Evolutionary conservation across 2,888 invertebrate species (phyloP).

Genomic region (Scrobipalpa costella): DNA sequence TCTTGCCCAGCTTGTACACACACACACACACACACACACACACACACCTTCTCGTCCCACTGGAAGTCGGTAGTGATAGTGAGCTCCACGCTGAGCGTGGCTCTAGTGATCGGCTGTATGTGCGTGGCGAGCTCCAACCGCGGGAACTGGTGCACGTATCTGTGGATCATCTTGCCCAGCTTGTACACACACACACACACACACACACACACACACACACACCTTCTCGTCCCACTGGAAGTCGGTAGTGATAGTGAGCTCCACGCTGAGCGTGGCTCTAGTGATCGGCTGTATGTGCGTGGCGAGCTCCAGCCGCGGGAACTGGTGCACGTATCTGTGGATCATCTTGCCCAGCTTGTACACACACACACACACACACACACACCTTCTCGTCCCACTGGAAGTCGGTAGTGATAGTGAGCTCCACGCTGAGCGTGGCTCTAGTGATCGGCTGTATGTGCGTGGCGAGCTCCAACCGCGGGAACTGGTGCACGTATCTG

Average conservation of each 20-base stretch:
- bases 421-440: constrained; percentile 95
- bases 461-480: too few relatives aligned
- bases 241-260: constrained; percentile 97
- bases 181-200: too few relatives aligned
- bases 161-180: constrained; percentile 55
- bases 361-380: too few relatives aligned
- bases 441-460: too few relatives aligned
- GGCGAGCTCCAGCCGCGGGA: constrained; percentile 96
- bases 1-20: too few relatives aligned
- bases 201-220: too few relatives aligned
- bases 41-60: constrained; percentile 97
- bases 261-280: constrained; percentile 65
- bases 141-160: constrained; percentile 97
- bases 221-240: constrained; percentile 99
- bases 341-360: too few relatives aligned
- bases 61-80: constrained; percentile 99
- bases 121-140: constrained; percentile 97
- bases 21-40: constrained; percentile 23
- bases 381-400: constrained; percentile 98
- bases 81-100: constrained; percentile 73
- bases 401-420: constrained; percentile 99
- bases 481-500: too few relatives aligned
- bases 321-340: constrained; percentile 98
- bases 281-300: constrained; percentile 99
- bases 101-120: constrained; percentile 97